Percentiles rank a stretch among this genome's conserved stretches.
phyloP scores from a whole-genome alignment of 2,888 invertebrate genomes.

The Ptilodon capucinus region DNA sequence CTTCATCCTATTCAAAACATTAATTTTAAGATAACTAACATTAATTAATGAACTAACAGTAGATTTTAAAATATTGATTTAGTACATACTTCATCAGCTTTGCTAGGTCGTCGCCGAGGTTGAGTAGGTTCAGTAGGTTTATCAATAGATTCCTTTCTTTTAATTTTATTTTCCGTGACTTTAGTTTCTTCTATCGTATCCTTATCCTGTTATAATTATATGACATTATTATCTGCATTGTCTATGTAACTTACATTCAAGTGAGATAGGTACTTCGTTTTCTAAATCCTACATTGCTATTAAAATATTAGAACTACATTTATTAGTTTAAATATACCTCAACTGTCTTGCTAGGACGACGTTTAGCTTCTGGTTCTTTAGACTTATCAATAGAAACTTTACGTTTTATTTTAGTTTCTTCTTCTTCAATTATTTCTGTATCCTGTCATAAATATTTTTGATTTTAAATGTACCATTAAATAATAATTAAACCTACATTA shows the following conservation, averaged over 20 bases:
- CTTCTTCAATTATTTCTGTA: neutral
- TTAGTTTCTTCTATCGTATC: conserved; percentile 31
- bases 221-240: neutral
- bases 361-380: neutral
- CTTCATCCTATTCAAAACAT: conserved; percentile 2
- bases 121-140: conserved; percentile 32
- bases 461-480: neutral
- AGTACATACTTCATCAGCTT: conserved; percentile 19
- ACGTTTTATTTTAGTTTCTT: neutral
- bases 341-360: neutral
- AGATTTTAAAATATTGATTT: neutral
- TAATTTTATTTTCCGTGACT: conserved; percentile 19
- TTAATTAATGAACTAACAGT: neutral
- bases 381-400: neutral
- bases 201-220: conserved; percentile 28
- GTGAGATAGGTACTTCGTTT: conserved; percentile 21
- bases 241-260: neutral
- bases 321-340: neutral
- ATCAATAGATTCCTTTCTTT: conserved; percentile 30
- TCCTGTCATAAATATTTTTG: neutral
- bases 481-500: neutral
- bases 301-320: too few relatives aligned
- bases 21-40: neutral
- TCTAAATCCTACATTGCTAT: conserved; percentile 46
- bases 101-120: conserved; percentile 14